Evolutionary conservation across 2,888 invertebrate species (phyloP).

Genomic region (Campopleginae sp.): DNA sequence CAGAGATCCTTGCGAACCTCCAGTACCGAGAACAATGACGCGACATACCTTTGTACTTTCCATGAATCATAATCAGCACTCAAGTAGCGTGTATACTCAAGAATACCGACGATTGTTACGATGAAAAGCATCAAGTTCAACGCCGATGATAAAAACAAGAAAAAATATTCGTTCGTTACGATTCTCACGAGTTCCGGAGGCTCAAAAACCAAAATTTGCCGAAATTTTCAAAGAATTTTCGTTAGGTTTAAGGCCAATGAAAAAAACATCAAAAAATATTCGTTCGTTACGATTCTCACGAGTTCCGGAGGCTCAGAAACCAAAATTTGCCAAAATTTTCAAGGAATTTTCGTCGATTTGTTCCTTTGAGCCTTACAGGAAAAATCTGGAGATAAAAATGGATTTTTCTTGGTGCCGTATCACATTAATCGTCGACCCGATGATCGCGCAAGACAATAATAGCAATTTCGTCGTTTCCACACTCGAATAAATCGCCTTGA

Average conservation of each 20-base stretch:
- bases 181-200: background rate
- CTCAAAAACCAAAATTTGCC: background rate
- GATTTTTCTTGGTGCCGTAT: background rate
- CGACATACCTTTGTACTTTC: constrained; percentile 74
- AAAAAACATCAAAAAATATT: background rate
- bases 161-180: background rate
- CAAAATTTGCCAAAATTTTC: background rate
- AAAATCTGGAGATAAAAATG: background rate
- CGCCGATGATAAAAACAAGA: background rate
- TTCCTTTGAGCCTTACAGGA: background rate
- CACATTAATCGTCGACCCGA: background rate
- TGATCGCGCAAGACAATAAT: background rate
- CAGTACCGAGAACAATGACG: constrained; percentile 76
- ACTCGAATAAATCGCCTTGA: background rate
- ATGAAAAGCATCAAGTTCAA: background rate
- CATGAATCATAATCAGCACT: constrained; percentile 80
- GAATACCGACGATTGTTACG: constrained; percentile 53
- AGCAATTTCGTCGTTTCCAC: background rate
- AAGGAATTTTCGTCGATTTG: background rate
- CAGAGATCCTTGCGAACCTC: constrained; percentile 8
- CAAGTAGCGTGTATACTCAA: constrained; percentile 73
- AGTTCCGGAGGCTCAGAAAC: background rate
- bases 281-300: background rate
- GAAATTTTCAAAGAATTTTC: background rate
- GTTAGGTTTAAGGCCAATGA: no score